Evolutionary conservation across 2,797 vertebrate species (phyloP).

Genomic region (Brachyrhaphis roseni): DNA sequence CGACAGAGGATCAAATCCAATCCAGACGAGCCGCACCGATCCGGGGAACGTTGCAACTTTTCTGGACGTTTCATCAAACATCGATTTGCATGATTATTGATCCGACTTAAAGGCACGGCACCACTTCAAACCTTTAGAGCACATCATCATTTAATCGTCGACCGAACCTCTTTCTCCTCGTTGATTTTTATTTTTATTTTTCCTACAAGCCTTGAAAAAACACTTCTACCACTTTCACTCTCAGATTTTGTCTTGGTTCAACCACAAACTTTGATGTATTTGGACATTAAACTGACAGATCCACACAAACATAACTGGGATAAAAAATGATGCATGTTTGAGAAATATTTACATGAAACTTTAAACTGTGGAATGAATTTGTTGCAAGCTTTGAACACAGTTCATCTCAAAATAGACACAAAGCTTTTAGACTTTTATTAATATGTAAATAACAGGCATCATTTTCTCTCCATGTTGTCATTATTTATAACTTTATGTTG

Average conservation of each 20-base stretch:
- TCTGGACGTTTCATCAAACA: constrained; percentile 2
- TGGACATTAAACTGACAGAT: not conserved
- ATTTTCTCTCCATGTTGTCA: not conserved
- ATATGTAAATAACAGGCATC: not conserved
- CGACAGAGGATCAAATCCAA: not conserved
- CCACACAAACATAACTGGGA: not conserved
- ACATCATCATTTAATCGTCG: constrained; percentile 19
- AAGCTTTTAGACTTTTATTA: not conserved
- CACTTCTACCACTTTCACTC: not conserved
- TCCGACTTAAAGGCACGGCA: not conserved
- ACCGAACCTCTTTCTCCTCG: not conserved
- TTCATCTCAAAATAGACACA: not conserved
- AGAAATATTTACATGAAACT: not conserved
- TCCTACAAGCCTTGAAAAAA: not conserved
- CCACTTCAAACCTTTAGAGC: constrained; percentile 19
- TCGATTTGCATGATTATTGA: constrained; percentile 27
- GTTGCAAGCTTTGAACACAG: not conserved
- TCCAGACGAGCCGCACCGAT: constrained; percentile 12
- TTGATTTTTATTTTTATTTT: not conserved
- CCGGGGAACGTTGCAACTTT: not conserved
- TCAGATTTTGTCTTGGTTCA: not conserved
- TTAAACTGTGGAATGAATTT: not conserved
- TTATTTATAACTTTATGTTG: not conserved
- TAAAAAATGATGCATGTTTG: not conserved
- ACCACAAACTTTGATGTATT: not conserved